Percentiles rank a stretch among this genome's conserved stretches.
phyloP scores from a whole-genome alignment of 2,888 invertebrate species.

The Dysmachus trigonus region DNA sequence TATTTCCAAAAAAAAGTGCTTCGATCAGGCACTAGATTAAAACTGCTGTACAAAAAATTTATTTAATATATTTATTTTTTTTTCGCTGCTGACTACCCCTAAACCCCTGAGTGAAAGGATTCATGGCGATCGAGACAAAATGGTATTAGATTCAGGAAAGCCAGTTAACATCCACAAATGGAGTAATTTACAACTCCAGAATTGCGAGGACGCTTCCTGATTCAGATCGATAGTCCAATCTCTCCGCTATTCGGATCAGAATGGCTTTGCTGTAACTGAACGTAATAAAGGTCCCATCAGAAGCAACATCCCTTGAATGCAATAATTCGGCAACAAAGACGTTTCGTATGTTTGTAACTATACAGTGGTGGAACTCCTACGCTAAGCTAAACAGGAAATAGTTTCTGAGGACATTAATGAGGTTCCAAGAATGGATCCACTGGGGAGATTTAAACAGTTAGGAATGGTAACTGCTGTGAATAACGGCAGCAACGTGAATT shows the following conservation, averaged over 20 bases:
- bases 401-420: not conserved
- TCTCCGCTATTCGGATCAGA: not conserved
- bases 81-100: too few relatives aligned
- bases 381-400: not conserved
- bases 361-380: not conserved
- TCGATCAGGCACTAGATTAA: too few relatives aligned
- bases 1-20: too few relatives aligned
- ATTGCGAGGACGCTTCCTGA: not conserved
- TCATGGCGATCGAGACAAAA: not conserved
- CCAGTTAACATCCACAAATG: slow-evolving; percentile 3
- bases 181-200: not conserved
- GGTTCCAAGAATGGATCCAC: not conserved
- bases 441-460: not conserved
- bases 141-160: not conserved
- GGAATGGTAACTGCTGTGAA: not conserved
- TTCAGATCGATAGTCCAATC: not conserved
- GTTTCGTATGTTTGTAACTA: not conserved
- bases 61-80: too few relatives aligned
- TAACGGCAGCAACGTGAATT: not conserved
- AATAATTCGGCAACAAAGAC: not conserved
- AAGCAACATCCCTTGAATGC: not conserved
- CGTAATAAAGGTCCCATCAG: not conserved
- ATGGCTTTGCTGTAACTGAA: not conserved
- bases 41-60: too few relatives aligned
- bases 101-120: not conserved